Evolutionary conservation across 2,888 invertebrate genomes (phyloP).

Genomic region (Autographa gamma): DNA sequence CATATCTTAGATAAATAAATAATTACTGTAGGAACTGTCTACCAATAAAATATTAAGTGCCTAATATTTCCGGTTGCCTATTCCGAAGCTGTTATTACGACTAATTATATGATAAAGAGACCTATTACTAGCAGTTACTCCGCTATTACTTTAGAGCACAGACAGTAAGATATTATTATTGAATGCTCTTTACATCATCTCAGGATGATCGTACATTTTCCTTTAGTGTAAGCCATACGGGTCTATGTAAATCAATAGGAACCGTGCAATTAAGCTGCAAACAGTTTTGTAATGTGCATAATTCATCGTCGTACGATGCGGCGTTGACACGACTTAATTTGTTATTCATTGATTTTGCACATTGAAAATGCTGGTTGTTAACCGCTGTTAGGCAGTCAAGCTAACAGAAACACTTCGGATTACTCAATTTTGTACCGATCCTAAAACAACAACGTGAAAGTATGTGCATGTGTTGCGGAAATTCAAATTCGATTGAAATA

Average conservation of each 20-base stretch:
- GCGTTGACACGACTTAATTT: constrained; percentile 67
- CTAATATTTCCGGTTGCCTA: background rate
- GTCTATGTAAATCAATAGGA: constrained; percentile 75
- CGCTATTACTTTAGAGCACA: background rate
- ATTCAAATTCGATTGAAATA: constrained; percentile 1
- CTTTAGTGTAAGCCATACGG: constrained; percentile 44
- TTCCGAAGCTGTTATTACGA: background rate
- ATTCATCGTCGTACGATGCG: constrained; percentile 46
- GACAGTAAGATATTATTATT: background rate
- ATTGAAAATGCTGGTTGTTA: constrained; percentile 20
- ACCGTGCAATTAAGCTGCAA: constrained; percentile 70
- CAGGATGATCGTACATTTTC: constrained; percentile 30
- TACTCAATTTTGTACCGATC: constrained; percentile 2
- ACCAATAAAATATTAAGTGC: background rate
- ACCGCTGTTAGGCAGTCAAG: constrained; percentile 28
- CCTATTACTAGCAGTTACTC: background rate
- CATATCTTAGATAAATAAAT: constrained; percentile 2
- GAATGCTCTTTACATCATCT: constrained; percentile 31
- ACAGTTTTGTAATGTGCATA: constrained; percentile 66
- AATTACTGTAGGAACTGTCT: background rate
- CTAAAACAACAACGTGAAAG: constrained; percentile 7
- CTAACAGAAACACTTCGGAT: constrained; percentile 9
- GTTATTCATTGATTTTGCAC: constrained; percentile 63
- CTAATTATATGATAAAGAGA: background rate
- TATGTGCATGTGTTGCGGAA: background rate